Base-by-base conservation (phyloP, 1,140 invertebrate species). In the Drosophila dunni region DNA sequence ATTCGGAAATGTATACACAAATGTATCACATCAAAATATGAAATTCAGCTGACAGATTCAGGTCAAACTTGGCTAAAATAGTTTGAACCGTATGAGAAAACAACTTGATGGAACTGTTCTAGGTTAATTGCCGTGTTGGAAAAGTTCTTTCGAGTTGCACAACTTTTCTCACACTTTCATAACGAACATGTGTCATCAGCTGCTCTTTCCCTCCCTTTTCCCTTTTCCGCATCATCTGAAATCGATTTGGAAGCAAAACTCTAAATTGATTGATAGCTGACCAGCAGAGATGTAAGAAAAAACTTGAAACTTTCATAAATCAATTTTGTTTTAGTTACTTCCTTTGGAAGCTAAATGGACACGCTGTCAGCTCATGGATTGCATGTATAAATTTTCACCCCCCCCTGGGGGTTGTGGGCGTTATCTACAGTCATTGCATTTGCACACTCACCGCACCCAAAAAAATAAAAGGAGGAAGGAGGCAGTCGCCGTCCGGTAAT, bases 341-440 rank as follows among this genome's bases (percentile, higher is more conserved):
- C 40, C n/a, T 6, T 11, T 36, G 42, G 36, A 36, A 8, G 15
- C 13, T 58, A 51, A 63, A 50, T 44, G 46, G 65, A 66, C 64
- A 36, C 50, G 9, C 46, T 50, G 62, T 46, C 42, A 38, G 56
- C 67, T 76, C 63, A 86, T 85, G 79, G 83, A 82, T 88, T 86
- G 79, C 71, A 68, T 57, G 70, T 79, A 62, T 48, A 67, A 75
- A 78, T 79, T 51, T 79, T 60, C 13, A 29, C 54, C 46, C 57
- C 24, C 7, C 34, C 11, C n/a, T 29, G 40, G 1, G 61, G 15
- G 0, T 29, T 29, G 24, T 10, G 15, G 10, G 24, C 8, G 34
- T 56, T 50, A 69, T 46, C 68, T 84, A 79, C 77, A 83, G 76
- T 69, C 71, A 71, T 73, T 83, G 81, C 80, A 82, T 45, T 29